A percentile compares a stretch with the other conserved stretches of the same genome.
phyloP scores from a whole-genome alignment of 2,797 vertebrate species.

The Vultur gryphus region DNA sequence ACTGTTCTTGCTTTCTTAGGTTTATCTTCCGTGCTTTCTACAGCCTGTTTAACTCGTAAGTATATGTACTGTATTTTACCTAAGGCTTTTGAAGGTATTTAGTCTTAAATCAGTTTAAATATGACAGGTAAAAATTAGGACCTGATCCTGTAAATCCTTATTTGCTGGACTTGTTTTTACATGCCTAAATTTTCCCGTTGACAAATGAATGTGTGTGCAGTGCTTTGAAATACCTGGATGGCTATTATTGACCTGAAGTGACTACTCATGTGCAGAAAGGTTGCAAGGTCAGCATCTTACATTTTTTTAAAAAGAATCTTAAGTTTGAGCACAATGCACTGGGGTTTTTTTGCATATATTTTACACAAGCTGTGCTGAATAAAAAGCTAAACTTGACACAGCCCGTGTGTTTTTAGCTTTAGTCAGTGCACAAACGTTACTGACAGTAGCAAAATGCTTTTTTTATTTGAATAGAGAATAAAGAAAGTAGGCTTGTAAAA shows the following conservation, averaged over 20 bases:
- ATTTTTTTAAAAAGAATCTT: not conserved
- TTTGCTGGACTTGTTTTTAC: not conserved
- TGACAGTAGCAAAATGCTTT: not conserved
- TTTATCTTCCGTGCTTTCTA: not conserved
- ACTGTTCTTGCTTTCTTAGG: not conserved
- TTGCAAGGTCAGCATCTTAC: not conserved
- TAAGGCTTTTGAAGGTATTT: not conserved
- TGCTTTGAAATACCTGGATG: not conserved
- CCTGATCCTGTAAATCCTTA: not conserved
- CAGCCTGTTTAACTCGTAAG: not conserved
- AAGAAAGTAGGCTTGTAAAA: constrained; percentile 27
- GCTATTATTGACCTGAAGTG: not conserved
- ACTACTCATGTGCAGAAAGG: not conserved
- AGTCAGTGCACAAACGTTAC: not conserved
- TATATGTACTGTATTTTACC: not conserved
- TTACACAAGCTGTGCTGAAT: not conserved
- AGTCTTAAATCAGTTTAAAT: not conserved
- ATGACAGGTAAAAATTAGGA: not conserved
- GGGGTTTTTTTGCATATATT: rapidly evolving
- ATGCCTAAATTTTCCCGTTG: not conserved
- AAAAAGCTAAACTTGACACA: not conserved
- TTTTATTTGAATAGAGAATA: constrained; percentile 9
- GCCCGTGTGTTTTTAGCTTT: not conserved
- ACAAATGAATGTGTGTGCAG: not conserved
- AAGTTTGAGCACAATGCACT: not conserved